phyloP scores from a whole-genome alignment of 2,113 vertebrate species.

The Chionodraco myersi region DNA sequence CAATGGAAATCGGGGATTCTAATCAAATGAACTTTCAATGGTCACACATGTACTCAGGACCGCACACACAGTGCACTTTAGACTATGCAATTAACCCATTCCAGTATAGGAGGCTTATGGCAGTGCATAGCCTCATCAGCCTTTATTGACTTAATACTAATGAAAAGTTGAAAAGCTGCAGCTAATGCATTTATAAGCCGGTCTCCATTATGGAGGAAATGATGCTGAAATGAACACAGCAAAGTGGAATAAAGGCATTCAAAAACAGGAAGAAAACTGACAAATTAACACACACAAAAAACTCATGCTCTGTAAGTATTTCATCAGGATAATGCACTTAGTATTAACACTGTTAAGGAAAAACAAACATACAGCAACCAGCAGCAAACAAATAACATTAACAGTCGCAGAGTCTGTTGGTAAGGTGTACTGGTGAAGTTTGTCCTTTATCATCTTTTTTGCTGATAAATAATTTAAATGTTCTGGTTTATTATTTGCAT shows the following conservation, averaged over 20 bases:
- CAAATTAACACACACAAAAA: background rate
- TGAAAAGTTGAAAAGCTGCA: constrained; percentile 44
- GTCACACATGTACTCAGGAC: too few relatives aligned
- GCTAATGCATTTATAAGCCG: constrained; percentile 13
- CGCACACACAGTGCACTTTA: too few relatives aligned
- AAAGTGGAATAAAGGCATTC: background rate
- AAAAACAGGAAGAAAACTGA: background rate
- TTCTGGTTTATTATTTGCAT: too few relatives aligned
- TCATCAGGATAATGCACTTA: background rate
- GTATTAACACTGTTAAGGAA: background rate
- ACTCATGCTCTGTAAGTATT: background rate
- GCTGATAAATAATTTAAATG: too few relatives aligned
- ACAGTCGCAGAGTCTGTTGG: background rate
- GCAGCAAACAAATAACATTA: background rate
- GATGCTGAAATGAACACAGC: constrained; percentile 11
- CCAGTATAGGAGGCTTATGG: too few relatives aligned
- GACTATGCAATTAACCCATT: too few relatives aligned
- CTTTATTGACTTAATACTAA: constrained; percentile 42
- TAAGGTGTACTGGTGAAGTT: background rate
- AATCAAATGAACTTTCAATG: too few relatives aligned
- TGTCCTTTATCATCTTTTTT: background rate
- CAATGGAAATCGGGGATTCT: background rate
- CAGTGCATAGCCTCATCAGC: constrained; percentile 12
- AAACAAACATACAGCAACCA: background rate
- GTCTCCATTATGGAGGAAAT: constrained; percentile 1